Evolutionary conservation across 2,888 invertebrate genomes (phyloP).

Genomic region (Sarcophaga subvicina): DNA sequence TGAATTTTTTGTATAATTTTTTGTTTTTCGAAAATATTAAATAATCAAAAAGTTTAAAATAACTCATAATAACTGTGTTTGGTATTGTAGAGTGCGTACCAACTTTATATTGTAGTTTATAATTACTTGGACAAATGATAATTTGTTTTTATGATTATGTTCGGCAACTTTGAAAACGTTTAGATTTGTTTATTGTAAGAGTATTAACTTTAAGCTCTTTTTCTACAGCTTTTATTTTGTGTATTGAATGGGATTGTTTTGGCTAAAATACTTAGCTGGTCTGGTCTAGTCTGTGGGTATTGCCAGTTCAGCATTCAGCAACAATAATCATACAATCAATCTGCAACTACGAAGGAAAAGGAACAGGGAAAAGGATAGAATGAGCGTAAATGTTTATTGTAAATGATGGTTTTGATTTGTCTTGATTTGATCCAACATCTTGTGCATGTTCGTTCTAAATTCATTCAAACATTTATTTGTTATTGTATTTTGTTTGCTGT

Average conservation of each 20-base stretch:
- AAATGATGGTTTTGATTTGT: slow-evolving; percentile 49
- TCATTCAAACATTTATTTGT: neutral
- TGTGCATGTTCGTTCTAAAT: neutral
- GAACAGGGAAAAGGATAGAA: neutral
- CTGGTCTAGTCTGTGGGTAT: slow-evolving; percentile 13
- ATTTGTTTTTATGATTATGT: slow-evolving; percentile 55
- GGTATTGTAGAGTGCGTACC: neutral
- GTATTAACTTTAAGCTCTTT: slow-evolving; percentile 63
- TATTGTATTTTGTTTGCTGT: neutral
- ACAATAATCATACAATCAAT: slow-evolving; percentile 27
- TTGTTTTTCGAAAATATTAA: no score
- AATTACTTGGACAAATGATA: slow-evolving; percentile 52
- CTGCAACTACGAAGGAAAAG: neutral
- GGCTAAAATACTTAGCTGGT: slow-evolving; percentile 3
- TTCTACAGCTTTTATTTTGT: slow-evolving; percentile 22
- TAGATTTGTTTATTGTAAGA: slow-evolving; percentile 59
- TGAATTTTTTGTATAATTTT: no score
- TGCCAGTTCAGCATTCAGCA: slow-evolving; percentile 41
- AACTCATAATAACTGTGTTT: no score
- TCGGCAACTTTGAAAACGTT: slow-evolving; percentile 46
- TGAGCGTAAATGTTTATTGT: slow-evolving; percentile 29
- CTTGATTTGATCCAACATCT: slow-evolving; percentile 26
- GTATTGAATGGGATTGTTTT: slow-evolving; percentile 43
- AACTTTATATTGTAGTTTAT: neutral
- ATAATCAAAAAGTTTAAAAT: no score